Evolutionary conservation across 2,888 invertebrate species (phyloP), one percentile per base, ranked within the genome.

Genomic region (Rhamphomyia laevipes): DNA sequence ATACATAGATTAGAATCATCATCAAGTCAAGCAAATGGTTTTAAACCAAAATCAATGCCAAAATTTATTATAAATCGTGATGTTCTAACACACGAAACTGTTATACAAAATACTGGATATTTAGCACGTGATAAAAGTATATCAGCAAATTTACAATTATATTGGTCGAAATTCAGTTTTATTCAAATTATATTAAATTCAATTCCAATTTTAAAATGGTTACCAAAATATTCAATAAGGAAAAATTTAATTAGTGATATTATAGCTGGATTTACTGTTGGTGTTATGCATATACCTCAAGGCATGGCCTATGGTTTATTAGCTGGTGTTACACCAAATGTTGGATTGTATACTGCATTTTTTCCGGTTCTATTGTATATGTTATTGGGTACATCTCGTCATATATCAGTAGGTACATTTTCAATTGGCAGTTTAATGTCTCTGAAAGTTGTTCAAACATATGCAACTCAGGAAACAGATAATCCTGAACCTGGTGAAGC

Each of bases 341-440:
- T 77, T 41, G 84, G 84, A 6, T 75, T 84, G 23, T 88, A 87
- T 63, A 86, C 87, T 76, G 90, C 88, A 2, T 87, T 92, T 63
- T 89, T 91, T 66, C 88, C 91, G 5, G 85, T 86, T 7, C 70
- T 90, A 40, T 72, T 89, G 27, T 93, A 92, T 66, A 77, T 84
- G 62, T 66, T 89, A 54, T 77, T 91, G 56, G 90, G 90, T 49
- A 87, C 90, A 3, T 89, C 90, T 1, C 77, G 78, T 54, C 91
- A 92, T 63, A 80, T 86, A 49, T 90, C 90, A 2, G 82, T 90
- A 64, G 91, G 84, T 48, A 83, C 84, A 1, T 85, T 85, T 71
- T 89, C 91, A 31, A 82, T 92, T 11, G 77, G 87, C 35, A 85
- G 86, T 66, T 74, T 92, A 62, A 90, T 92, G 89, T 81, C 86